phyloP scores from a whole-genome alignment of 1,140 invertebrate genomes.

The Homalodisca vitripennis region DNA sequence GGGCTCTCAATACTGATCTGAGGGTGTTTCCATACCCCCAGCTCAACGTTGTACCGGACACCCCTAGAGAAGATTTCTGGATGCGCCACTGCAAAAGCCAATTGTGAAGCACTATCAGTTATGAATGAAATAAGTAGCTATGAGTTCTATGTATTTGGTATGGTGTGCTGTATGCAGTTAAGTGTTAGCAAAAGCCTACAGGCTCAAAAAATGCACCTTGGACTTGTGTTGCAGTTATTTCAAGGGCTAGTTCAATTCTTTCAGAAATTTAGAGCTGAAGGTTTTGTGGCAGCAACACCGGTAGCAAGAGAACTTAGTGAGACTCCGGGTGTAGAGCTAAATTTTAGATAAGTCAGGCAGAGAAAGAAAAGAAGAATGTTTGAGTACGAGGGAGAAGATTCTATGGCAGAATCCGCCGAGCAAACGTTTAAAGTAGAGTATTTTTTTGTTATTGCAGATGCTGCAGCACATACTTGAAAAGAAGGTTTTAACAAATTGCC shows the following conservation, averaged over 20 bases:
- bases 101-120: too few species aligned
- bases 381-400: slow-evolving; percentile 14
- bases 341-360: neutral
- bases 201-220: slow-evolving; percentile 15
- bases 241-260: too few species aligned
- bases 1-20: too few species aligned
- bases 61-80: too few species aligned
- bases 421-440: slow-evolving; percentile 29
- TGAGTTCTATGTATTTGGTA: too few species aligned
- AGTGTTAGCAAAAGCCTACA: slow-evolving; percentile 23
- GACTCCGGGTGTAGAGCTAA: slow-evolving; percentile 2
- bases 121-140: too few species aligned
- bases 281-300: slow-evolving; percentile 1
- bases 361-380: too few species aligned
- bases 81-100: too few species aligned
- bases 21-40: too few species aligned
- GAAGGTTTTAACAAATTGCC: slow-evolving; percentile 23
- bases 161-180: slow-evolving; percentile 26
- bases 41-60: too few species aligned
- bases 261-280: too few species aligned
- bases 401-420: slow-evolving; percentile 9
- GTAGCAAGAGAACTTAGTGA: slow-evolving; percentile 12
- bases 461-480: slow-evolving; percentile 9
- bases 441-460: slow-evolving; percentile 24
- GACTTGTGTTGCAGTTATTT: too few species aligned